A percentile compares a stretch with the other conserved stretches of the same genome.
Evolutionary conservation across 2,888 invertebrate species (phyloP).

Genomic region (Omphaloscelis lunosa): DNA sequence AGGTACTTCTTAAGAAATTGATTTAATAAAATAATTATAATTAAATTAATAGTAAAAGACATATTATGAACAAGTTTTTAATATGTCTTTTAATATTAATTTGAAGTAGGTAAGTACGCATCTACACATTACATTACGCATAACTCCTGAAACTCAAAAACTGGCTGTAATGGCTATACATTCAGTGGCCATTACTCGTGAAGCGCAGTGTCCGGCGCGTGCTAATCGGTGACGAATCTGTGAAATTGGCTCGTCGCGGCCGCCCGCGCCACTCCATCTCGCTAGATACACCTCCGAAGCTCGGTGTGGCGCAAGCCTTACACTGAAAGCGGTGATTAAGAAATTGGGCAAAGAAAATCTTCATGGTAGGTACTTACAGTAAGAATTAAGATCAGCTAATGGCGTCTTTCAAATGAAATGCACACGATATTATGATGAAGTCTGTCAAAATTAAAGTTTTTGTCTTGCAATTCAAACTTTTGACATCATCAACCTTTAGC

Average conservation of each 20-base stretch:
- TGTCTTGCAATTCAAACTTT: neutral
- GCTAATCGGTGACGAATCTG: conserved; percentile 88
- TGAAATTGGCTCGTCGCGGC: conserved; percentile 85
- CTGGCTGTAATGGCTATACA: neutral
- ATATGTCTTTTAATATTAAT: no score
- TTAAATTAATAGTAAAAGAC: no score
- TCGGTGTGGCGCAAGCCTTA: conserved; percentile 38
- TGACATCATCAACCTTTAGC: neutral
- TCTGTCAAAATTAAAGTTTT: neutral
- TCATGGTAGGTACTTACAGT: neutral
- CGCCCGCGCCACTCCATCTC: conserved; percentile 69
- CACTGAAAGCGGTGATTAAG: conserved; percentile 21
- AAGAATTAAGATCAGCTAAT: neutral
- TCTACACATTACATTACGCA: neutral
- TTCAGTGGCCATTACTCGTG: conserved; percentile 68
- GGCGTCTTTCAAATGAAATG: neutral
- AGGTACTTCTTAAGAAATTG: neutral
- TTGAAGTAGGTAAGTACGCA: no score
- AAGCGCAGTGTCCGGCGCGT: conserved; percentile 78
- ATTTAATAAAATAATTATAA: no score
- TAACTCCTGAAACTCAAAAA: neutral
- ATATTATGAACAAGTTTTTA: no score
- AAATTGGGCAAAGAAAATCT: neutral
- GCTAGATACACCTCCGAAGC: conserved; percentile 69
- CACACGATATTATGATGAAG: neutral